Base-by-base conservation (phyloP, 2,888 invertebrate genomes). In the Nemotelus pantherinus region DNA sequence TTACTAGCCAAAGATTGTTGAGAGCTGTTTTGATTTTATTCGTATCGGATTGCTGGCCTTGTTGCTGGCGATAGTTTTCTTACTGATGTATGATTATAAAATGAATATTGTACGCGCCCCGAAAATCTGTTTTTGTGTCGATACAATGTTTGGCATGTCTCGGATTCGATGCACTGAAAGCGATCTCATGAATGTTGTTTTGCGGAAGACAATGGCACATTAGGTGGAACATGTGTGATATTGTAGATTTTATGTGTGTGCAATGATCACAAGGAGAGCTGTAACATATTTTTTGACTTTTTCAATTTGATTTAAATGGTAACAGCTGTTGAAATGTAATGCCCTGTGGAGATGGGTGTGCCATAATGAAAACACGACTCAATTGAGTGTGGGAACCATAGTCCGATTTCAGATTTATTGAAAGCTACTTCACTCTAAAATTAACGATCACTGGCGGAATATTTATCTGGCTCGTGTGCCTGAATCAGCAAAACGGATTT, bases 1-100 rank as follows among this genome's bases (percentile, higher is more conserved):
- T 74, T 74, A 60, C 63, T 74, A 65, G 45, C 9, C 10, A 44
- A 65, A 45, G 43, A 43, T 47, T 65, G n/a, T 53, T 55, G 9
- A 0, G 25, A 6, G 70, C 55, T 60, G n/a, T 74, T 47, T 63
- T 60, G 7, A 60, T 47, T 63, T 74, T 60, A 44, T 47, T 58
- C 58, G 47, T 72, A 72, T 72, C 50, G 55, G 60, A 74, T 63
- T 74, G 25, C 25, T 74, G 71, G 74, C 63, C 41, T 74, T 63
- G 74, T 74, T 63, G 25, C 45, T n/a, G 25, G 25, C 25, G 60
- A 60, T 60, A 74, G 74, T 74, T 48, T 63, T 74, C 74, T 63
- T 63, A 63, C 60, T 74, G 74, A 63, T 74, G 45, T 25, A 60
- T 39, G 47, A 43, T 60, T 74, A 63, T 57, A 57, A 45, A n/a